Evolutionary conservation across 2,888 invertebrate species (phyloP), one percentile per base, ranked within the genome.

Genomic region (Drosophila nr. perissopoda): DNA sequence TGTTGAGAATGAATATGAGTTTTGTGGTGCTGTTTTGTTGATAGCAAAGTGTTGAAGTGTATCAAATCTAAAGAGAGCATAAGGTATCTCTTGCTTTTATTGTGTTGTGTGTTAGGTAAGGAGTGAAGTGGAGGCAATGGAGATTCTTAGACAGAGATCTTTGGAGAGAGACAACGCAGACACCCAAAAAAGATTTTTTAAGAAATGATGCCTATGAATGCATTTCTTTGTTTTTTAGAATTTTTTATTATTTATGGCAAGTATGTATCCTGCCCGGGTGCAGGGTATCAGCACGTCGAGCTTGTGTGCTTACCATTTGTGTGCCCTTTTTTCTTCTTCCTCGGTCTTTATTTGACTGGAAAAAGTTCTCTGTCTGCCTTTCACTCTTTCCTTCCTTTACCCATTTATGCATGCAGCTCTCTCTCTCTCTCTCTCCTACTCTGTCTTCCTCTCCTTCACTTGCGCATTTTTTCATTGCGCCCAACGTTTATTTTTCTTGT

Each of bases 341-440:
- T 52, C 6, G 13, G 25, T 49, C 36, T 31, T 21, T 48, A 49
- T 77, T 61, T 42, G 68, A 66, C 77, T 64, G 63, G 48, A 31
- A 69, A 31, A 72, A 77, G 58, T 62, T 62, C 57, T 64, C 52
- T 53, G 60, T 63, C 66, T 70, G 59, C 58, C 57, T 68, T 77
- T 79, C 56, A 62, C 34, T 56, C 56, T 16, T 46, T 25, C 27
- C 68, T 83, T 76, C 38, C 60, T 73, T 80, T 49, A 69, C 61
- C 77, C 62, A 89, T 75, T 83, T 83, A 77, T 86, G 84, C 70
- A 84, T 84, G 71, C 76, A 70, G 63, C n/a, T n/a, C 65, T 54
- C 69, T 59, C 34, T 6, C 48, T 42, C 11, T 34, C 31, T 5
- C 33, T 21, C 36, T n/a, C 18, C 29, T 36, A 27, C n/a, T 25